Conservation (phyloP, 2,888 invertebrate species). For the Meghimatium bilineatum region DNA sequence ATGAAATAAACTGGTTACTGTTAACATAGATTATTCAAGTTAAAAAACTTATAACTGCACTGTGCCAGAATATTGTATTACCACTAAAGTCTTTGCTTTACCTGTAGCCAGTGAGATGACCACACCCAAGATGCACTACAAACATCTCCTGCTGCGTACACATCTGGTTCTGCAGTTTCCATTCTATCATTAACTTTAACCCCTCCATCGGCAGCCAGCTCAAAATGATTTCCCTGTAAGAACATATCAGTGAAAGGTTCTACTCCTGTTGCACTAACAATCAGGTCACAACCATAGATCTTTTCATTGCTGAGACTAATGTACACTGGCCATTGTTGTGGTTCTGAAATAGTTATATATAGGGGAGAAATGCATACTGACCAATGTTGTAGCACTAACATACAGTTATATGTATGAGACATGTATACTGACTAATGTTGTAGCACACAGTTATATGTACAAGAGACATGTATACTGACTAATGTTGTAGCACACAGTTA, state of each 20-base stretch:
- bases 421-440: too few species aligned
- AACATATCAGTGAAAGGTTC: slow-evolving; percentile 77
- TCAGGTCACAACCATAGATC: slow-evolving; percentile 88
- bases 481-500: too few species aligned
- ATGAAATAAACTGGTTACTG: too few species aligned
- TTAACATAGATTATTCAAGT: too few species aligned
- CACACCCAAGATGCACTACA: slow-evolving; percentile 88
- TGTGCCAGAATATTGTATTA: too few species aligned
- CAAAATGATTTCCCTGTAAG: slow-evolving; percentile 67
- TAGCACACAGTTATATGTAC: too few species aligned
- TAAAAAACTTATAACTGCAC: too few species aligned
- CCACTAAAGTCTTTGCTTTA: slow-evolving; percentile 37
- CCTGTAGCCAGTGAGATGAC: slow-evolving; percentile 75
- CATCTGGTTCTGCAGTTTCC: slow-evolving; percentile 85
- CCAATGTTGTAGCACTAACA: too few species aligned
- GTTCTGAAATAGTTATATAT: not conserved
- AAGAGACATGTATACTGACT: too few species aligned
- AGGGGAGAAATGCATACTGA: too few species aligned
- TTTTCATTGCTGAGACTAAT: slow-evolving; percentile 86
- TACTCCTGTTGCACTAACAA: slow-evolving; percentile 97
- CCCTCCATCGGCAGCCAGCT: slow-evolving; percentile 84
- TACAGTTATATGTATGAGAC: too few species aligned
- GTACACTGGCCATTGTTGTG: slow-evolving; percentile 82
- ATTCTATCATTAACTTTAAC: slow-evolving; percentile 90
- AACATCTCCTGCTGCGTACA: slow-evolving; percentile 97